Base-by-base conservation (phyloP, 2,797 vertebrate species). In the Mormyrops boulengeri region DNA sequence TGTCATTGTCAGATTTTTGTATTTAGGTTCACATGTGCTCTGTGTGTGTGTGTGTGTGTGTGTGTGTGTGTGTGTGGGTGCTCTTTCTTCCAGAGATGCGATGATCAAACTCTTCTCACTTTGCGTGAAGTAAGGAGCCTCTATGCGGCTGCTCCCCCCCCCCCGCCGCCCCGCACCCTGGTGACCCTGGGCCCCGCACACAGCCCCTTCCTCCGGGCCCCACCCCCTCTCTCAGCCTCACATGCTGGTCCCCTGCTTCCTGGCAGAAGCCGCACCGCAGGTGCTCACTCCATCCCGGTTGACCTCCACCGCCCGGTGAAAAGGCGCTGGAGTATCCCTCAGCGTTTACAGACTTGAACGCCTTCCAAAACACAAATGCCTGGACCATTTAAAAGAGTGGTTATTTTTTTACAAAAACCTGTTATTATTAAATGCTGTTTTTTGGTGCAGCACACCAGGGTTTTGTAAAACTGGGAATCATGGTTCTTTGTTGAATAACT, bases 41-140 rank as follows among this genome's bases (percentile, higher is more conserved):
- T n/a, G n/a, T n/a, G n/a, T n/a, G n/a, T n/a, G n/a, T n/a, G n/a
- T n/a, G n/a, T n/a, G n/a, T n/a, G n/a, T n/a, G n/a, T n/a, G n/a
- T n/a, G 41, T 92, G 17, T 91, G 57, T 91, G 88, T 92, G 55
- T 94, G 91, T 90, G 50, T 57, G 26, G n/a, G 47, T 38, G 12
- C 49, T 38, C 22, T 88, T 2, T 17, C 92, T 92, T 91, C 4
- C 91, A 96, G 96, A 92, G 96, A 96, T 22, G 95, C 95, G 0
- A 73, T 96, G 52, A 0, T 95, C 91, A 96, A 93, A 93, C 0
- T 94, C 88, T 89, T 92, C 90, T 12, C 93, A 0, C 0, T 94
- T 22, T 95, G 94, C 88, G 1, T 95, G 0, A 95, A 93, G 91
- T 96, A 92, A 95, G 26, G 47, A 55, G 0, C 0, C 8, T 86